These are phyloP conservation scores for Drosophila subquinaria DNA, from an alignment of 2,888 invertebrate genomes.

Conservation along the genomic window DNA sequence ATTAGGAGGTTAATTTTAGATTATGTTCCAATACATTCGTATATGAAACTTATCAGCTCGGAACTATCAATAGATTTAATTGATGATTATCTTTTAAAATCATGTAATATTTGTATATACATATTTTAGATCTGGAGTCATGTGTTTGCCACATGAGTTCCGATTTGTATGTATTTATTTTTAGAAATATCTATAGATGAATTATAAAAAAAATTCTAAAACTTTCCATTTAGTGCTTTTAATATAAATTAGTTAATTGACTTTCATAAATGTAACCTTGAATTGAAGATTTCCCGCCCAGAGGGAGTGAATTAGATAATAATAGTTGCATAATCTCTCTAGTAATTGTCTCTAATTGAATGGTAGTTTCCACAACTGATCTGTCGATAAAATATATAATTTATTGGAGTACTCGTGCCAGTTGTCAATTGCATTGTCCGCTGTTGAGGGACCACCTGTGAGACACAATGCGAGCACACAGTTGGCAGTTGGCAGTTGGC, in stretches of 20 bases:
- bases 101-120: neutral
- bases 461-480: conserved; percentile 11
- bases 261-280: neutral
- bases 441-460: conserved; percentile 47
- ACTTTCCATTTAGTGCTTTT: neutral
- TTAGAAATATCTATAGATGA: neutral
- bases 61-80: neutral
- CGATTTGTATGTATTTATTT: neutral
- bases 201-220: neutral
- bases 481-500: conserved; percentile 43
- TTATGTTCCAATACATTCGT: neutral
- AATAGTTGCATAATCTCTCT: neutral
- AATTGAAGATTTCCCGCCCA: neutral
- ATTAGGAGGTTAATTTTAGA: neutral
- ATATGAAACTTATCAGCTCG: neutral
- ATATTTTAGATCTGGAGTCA: neutral
- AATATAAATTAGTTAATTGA: neutral
- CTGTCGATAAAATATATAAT: neutral
- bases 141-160: neutral
- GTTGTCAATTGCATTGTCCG: conserved; percentile 51
- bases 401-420: conserved; percentile 1
- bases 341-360: conserved; percentile 8
- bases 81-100: neutral
- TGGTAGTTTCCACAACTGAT: conserved; percentile 8
- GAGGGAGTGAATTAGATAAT: neutral